These are phyloP conservation scores for Tanaodytes sp. DNA, from an alignment of 2,888 invertebrate species.

Conservation along the genomic window DNA sequence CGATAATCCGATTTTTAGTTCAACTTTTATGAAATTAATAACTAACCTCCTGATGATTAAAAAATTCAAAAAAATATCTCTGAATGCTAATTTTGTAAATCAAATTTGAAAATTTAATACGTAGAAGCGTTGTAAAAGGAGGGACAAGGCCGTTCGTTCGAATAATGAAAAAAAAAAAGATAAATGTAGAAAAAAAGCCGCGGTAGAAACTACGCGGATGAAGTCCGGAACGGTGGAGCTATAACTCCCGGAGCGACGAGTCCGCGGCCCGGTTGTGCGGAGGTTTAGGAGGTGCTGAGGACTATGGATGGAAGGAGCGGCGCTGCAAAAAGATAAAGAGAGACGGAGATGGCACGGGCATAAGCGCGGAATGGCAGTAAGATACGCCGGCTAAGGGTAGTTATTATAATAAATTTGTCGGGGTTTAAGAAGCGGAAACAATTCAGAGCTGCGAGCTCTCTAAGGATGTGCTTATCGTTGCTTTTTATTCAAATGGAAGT, in stretches of 20 bases:
- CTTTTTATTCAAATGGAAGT: conserved; percentile 72
- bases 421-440: conserved; percentile 73
- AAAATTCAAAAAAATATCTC: too few relatives aligned
- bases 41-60: too few relatives aligned
- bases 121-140: too few relatives aligned
- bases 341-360: conserved; percentile 31
- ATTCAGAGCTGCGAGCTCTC: conserved; percentile 71
- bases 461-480: conserved; percentile 72
- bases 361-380: conserved; percentile 58
- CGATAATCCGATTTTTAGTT: too few relatives aligned
- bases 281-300: conserved; percentile 54
- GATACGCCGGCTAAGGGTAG: conserved; percentile 69
- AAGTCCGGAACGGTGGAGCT: conserved; percentile 46
- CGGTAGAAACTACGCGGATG: conserved; percentile 40
- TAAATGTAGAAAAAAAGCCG: conserved; percentile 39
- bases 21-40: too few relatives aligned
- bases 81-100: too few relatives aligned
- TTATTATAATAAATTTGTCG: conserved; percentile 73
- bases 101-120: too few relatives aligned
- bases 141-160: too few relatives aligned
- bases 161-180: conserved; percentile 40
- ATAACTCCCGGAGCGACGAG: conserved; percentile 41
- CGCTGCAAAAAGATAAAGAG: conserved; percentile 45
- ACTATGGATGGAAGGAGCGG: conserved; percentile 49
- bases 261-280: conserved; percentile 33